Evolutionary conservation across 2,888 invertebrate species (phyloP).

Genomic region (Mythimna vitellina): DNA sequence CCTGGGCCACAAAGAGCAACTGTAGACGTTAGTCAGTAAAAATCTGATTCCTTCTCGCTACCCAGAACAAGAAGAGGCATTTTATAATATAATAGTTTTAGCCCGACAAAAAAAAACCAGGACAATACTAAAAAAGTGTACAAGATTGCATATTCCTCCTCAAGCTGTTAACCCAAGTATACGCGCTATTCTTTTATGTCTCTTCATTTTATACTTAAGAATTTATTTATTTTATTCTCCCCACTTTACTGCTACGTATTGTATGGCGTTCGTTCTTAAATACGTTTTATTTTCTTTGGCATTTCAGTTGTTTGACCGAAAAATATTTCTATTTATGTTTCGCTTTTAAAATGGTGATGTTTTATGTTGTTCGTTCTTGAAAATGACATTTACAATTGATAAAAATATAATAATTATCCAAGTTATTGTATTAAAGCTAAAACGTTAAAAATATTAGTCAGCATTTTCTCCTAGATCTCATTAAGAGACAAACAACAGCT

Average conservation of each 20-base stretch:
- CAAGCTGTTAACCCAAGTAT: conserved; percentile 16
- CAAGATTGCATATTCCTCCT: conserved; percentile 20
- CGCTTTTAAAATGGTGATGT: conserved; percentile 12
- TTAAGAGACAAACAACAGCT: neutral
- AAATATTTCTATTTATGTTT: conserved; percentile 24
- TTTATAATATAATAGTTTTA: too few relatives aligned
- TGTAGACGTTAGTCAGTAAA: too few relatives aligned
- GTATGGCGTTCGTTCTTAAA: conserved; percentile 27
- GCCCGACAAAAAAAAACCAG: neutral
- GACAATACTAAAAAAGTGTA: neutral
- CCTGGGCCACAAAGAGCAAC: too few relatives aligned
- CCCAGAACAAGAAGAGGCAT: too few relatives aligned
- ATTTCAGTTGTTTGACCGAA: conserved; percentile 29
- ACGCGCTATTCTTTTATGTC: conserved; percentile 31
- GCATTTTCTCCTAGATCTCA: too few relatives aligned
- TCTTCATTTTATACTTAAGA: conserved; percentile 34
- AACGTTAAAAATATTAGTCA: neutral
- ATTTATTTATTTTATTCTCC: conserved; percentile 41
- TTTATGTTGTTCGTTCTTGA: conserved; percentile 6
- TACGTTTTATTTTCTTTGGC: conserved; percentile 36
- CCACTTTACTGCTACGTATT: conserved; percentile 41
- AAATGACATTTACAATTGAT: neutral
- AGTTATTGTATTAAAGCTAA: neutral
- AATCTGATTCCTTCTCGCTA: too few relatives aligned
- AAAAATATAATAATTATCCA: neutral